phyloP scores from a whole-genome alignment of 92 coral and sea anemone genomes.

The Phenganax subtilis region DNA sequence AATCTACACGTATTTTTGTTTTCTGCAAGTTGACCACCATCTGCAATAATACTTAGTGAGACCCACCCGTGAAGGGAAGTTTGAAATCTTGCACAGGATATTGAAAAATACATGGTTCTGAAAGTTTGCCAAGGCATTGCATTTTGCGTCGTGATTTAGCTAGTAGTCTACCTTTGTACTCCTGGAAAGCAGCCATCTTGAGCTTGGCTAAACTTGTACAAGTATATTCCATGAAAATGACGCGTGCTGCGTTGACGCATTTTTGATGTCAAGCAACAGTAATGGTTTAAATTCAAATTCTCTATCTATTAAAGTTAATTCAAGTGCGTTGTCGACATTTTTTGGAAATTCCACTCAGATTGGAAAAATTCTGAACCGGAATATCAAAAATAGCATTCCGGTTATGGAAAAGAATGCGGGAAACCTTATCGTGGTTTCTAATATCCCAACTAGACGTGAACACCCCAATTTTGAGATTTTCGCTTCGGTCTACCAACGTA shows the following conservation, averaged over 20 bases:
- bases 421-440: not conserved
- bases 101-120: not conserved
- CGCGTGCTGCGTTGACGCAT: not conserved
- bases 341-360: no score
- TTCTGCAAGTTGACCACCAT: no score
- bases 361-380: no score
- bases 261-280: not conserved
- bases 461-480: not conserved
- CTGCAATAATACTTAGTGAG: no score
- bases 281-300: no score
- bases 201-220: not conserved
- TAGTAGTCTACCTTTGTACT: not conserved
- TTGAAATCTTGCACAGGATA: not conserved
- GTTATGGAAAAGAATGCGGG: not conserved
- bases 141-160: not conserved
- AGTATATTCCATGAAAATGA: not conserved
- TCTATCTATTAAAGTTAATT: no score
- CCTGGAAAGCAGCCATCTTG: not conserved
- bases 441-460: not conserved
- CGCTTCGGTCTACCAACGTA: conserved; percentile 1
- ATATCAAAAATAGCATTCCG: not conserved
- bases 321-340: no score
- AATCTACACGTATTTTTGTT: no score
- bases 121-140: no score
- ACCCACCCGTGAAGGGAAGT: no score